These are phyloP conservation scores for Cephonodes hylas DNA, from an alignment of 2,888 invertebrate genomes.

Conservation along the genomic window DNA sequence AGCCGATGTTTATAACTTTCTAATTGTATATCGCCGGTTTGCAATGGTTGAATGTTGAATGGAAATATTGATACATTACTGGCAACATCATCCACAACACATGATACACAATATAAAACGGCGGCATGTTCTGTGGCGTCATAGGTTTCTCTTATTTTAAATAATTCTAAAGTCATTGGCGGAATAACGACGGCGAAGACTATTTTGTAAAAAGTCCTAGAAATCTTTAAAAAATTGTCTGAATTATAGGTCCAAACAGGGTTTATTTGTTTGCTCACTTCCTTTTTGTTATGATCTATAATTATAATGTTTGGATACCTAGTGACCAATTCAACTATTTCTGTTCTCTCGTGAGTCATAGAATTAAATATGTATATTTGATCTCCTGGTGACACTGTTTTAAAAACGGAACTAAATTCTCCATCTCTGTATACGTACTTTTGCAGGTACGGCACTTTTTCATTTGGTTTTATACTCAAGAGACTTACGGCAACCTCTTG, in stretches of 20 bases:
- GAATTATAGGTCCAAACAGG: conserved; percentile 63
- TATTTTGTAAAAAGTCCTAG: conserved; percentile 79
- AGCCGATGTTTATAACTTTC: conserved; percentile 90
- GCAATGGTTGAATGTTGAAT: conserved; percentile 83
- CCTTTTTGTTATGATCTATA: conserved; percentile 83
- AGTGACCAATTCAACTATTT: conserved; percentile 87
- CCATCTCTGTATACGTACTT: conserved; percentile 68
- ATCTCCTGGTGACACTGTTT: conserved; percentile 79
- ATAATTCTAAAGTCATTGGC: conserved; percentile 88
- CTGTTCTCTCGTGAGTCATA: conserved; percentile 88
- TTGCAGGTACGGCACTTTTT: conserved; percentile 81
- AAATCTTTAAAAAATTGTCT: conserved; percentile 54
- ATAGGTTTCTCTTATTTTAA: conserved; percentile 72
- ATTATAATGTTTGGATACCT: conserved; percentile 87
- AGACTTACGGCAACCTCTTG: conserved; percentile 62
- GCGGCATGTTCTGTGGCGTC: conserved; percentile 57
- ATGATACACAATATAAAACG: conserved; percentile 55
- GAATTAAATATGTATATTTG: conserved; percentile 92
- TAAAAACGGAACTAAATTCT: conserved; percentile 61
- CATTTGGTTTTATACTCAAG: conserved; percentile 87
- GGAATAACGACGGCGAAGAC: conserved; percentile 88
- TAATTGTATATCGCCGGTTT: conserved; percentile 89
- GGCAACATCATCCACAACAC: conserved; percentile 45
- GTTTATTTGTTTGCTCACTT: conserved; percentile 65
- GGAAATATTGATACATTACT: conserved; percentile 39